Evolutionary conservation across 1,140 invertebrate genomes (phyloP).

Genomic region (Zophobas morio): DNA sequence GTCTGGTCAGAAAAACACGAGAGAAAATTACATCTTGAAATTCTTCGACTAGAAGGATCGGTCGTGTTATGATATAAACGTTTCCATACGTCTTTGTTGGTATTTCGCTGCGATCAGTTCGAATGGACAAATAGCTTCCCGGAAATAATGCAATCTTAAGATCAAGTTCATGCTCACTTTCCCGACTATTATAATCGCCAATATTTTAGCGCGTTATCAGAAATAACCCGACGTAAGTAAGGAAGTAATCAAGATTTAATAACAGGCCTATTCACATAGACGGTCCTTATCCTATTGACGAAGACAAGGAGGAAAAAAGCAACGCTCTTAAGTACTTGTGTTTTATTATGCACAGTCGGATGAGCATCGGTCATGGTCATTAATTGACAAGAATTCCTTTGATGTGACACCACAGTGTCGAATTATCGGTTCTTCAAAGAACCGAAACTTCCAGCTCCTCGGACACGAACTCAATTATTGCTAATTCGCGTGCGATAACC

Average conservation of each 20-base stretch:
- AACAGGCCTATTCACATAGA: neutral
- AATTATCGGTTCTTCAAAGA: neutral
- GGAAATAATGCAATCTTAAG: constrained; percentile 32
- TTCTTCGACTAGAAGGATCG: constrained; percentile 40
- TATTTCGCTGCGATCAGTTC: constrained; percentile 22
- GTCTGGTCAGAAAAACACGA: constrained; percentile 32
- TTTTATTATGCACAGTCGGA: constrained; percentile 8
- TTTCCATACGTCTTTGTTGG: constrained; percentile 40
- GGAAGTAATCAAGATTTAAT: constrained; percentile 21
- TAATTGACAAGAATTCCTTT: constrained; percentile 10
- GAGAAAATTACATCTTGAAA: constrained; percentile 44
- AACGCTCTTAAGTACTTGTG: neutral
- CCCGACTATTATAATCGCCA: neutral
- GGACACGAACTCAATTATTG: neutral
- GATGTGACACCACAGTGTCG: neutral
- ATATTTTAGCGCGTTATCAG: constrained; percentile 20
- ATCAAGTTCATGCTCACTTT: constrained; percentile 18
- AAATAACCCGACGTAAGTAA: constrained; percentile 5
- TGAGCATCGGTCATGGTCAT: constrained; percentile 34
- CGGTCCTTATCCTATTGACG: constrained; percentile 11
- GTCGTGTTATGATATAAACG: constrained; percentile 39
- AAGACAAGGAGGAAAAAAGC: neutral
- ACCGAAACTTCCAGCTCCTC: neutral
- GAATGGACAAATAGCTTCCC: constrained; percentile 41
- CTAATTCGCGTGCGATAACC: neutral